Base-by-base conservation (phyloP, 2,888 invertebrate genomes). In the Eupsilia transversa region DNA sequence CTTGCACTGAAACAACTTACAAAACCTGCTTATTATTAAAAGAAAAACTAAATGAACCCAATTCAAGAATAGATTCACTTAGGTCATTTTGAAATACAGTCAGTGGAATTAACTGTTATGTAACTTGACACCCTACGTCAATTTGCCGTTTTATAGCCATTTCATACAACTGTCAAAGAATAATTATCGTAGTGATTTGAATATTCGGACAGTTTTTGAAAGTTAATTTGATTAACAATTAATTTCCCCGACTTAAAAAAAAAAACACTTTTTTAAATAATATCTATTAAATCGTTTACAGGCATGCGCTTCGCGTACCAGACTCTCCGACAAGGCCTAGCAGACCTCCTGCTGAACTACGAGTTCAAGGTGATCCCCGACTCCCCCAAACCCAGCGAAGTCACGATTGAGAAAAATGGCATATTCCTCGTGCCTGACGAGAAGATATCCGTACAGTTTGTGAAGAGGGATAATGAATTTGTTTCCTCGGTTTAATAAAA, bases 221-320 rank as follows among this genome's bases (percentile, higher is more conserved):
- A 49, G 49, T 49, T 0, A 49, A 49, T 49, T 49, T 49, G 9
- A 23, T 46, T 49, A 49, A 49, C 9, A 49, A 23, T 49, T 23
- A 23, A 49, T 49, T 9, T 49, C 49, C 23, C 49, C 2, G 49
- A 46, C 46, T 20, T 46, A 2, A 46, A n/a, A n/a, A n/a, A n/a
- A n/a, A n/a, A n/a, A n/a, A n/a, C n/a, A n/a, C n/a, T n/a, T 7
- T 20, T 46, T 46, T 7, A 30, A n/a, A n/a, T n/a, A n/a, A n/a
- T n/a, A n/a, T n/a, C n/a, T n/a, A n/a, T n/a, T n/a, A n/a, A n/a
- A n/a, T n/a, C 0, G 4, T n/a, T 60, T 54, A 10, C 85, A 93
- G 92, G 92, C 20, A 83, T 85, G 77, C 89, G 92, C 23, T 92
- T 92, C 64, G 91, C 83, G 7, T 79, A 82, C 35, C 86, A 89